Evolutionary conservation across 2,888 invertebrate species (phyloP).

Genomic region (Synergus japonicus): DNA sequence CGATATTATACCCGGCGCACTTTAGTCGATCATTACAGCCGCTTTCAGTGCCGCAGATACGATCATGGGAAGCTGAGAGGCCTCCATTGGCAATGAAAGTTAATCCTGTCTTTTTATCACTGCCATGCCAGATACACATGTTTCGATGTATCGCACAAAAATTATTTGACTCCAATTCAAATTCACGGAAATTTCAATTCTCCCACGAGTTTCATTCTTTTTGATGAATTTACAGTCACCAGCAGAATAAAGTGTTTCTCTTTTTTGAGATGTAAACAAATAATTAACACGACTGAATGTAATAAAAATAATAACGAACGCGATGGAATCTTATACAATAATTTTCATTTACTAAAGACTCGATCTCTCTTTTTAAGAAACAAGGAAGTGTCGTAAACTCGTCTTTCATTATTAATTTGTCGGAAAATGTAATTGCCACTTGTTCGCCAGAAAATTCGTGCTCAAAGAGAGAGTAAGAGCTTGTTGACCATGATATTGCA

Average conservation of each 20-base stretch:
- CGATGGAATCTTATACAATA: not conserved
- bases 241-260: no score
- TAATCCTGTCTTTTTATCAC: slow-evolving; percentile 21
- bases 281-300: no score
- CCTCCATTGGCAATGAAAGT: slow-evolving; percentile 36
- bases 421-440: slow-evolving; percentile 2
- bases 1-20: slow-evolving; percentile 27
- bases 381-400: not conserved
- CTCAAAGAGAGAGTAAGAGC: not conserved
- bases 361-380: not conserved
- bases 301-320: not conserved
- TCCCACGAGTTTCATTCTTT: not conserved
- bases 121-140: slow-evolving; percentile 24
- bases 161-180: not conserved
- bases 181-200: not conserved
- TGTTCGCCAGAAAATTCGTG: not conserved
- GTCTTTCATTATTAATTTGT: not conserved
- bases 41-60: slow-evolving; percentile 27
- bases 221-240: not conserved
- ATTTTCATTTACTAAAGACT: not conserved
- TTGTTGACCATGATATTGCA: slow-evolving; percentile 24
- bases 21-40: slow-evolving; percentile 17
- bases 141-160: slow-evolving; percentile 21
- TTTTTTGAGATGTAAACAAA: no score
- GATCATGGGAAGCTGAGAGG: slow-evolving; percentile 34